Evolutionary conservation across 2,888 invertebrate species (phyloP).

Genomic region (Athalia rosae): DNA sequence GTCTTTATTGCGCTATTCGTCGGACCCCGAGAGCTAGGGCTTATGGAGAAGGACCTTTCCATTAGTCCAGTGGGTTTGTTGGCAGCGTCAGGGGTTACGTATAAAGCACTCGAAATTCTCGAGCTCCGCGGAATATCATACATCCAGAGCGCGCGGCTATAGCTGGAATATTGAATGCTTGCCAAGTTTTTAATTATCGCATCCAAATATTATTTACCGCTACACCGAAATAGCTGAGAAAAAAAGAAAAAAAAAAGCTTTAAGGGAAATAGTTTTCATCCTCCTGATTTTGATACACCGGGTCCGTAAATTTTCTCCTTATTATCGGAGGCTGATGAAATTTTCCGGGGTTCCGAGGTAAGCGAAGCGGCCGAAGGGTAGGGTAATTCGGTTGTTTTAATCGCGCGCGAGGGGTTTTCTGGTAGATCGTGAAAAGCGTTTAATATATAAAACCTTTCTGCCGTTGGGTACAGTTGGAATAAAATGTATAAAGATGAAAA

Average conservation of each 20-base stretch:
- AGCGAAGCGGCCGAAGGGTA: conserved; percentile 23
- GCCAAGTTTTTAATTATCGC: conserved; percentile 7
- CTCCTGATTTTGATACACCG: not conserved
- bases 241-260: too few relatives aligned
- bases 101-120: not conserved
- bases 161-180: too few relatives aligned
- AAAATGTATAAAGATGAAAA: conserved; percentile 38
- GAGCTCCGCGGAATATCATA: too few relatives aligned
- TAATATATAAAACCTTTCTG: too few relatives aligned
- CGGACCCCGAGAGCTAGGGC: conserved; percentile 21
- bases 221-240: too few relatives aligned
- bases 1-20: conserved; percentile 39
- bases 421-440: too few relatives aligned
- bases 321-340: not conserved
- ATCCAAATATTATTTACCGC: not conserved
- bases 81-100: not conserved
- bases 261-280: not conserved
- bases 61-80: conserved; percentile 43
- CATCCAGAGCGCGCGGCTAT: too few relatives aligned
- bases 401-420: not conserved
- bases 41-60: conserved; percentile 41
- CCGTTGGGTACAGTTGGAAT: not conserved
- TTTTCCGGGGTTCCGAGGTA: not conserved
- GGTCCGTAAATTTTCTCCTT: not conserved
- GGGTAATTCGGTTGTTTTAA: conserved; percentile 27